These are phyloP conservation scores for Chymomyza caudatula DNA, from an alignment of 2,888 invertebrate species.

Conservation along the genomic window DNA sequence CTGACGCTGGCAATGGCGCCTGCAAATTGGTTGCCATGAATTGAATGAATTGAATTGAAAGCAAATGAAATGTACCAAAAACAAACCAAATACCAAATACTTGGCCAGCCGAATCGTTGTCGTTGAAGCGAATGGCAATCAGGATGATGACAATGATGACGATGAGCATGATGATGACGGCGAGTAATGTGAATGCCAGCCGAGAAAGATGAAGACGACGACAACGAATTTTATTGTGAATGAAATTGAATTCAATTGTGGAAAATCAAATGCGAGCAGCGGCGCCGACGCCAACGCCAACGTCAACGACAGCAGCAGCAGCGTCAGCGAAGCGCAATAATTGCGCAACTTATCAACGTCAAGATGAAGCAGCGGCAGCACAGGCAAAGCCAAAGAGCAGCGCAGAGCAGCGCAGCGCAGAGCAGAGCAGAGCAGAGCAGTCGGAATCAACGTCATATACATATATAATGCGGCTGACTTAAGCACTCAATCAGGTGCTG, in stretches of 20 bases:
- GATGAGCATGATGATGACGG: slow-evolving; percentile 30
- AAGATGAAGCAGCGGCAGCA: neutral
- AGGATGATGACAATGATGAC: slow-evolving; percentile 14
- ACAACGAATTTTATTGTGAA: slow-evolving; percentile 47
- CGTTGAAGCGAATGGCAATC: neutral
- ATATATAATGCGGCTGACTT: neutral
- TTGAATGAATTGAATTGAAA: slow-evolving; percentile 47
- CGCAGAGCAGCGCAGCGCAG: neutral
- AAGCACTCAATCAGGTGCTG: slow-evolving; percentile 1
- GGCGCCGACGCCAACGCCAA: neutral
- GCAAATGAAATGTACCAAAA: slow-evolving; percentile 21
- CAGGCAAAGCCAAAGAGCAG: neutral
- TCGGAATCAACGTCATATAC: neutral
- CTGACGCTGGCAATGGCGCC: slow-evolving; percentile 47
- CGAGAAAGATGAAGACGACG: slow-evolving; percentile 40
- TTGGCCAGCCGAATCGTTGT: neutral
- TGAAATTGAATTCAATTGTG: slow-evolving; percentile 55
- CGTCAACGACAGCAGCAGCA: slow-evolving; percentile 7
- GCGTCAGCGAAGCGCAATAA: slow-evolving; percentile 47
- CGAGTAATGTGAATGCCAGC: neutral
- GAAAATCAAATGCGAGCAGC: slow-evolving; percentile 36
- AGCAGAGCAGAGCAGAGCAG: neutral
- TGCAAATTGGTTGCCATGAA: slow-evolving; percentile 64
- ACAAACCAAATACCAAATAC: neutral
- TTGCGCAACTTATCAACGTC: slow-evolving; percentile 58